These are phyloP conservation scores for Gymnosoma rotundatum DNA, from an alignment of 2,888 invertebrate genomes.

Conservation along the genomic window DNA sequence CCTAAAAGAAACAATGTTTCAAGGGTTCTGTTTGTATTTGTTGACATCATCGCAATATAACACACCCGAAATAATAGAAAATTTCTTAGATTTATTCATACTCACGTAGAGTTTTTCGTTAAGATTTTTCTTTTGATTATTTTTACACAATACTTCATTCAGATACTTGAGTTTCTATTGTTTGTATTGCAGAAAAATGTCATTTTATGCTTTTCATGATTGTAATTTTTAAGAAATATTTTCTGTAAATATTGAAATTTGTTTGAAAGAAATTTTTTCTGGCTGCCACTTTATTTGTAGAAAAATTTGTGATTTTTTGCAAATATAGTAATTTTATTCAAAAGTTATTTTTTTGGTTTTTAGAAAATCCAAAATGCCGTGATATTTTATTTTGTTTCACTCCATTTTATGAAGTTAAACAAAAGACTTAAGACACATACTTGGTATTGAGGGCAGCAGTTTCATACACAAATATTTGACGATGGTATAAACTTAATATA, in stretches of 20 bases:
- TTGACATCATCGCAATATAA: background rate
- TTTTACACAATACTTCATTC: background rate
- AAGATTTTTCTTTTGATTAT: slow-evolving; percentile 16
- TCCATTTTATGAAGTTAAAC: background rate
- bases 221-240: background rate
- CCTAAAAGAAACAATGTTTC: background rate
- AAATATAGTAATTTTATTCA: background rate
- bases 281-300: background rate
- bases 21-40: background rate
- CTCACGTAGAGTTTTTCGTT: slow-evolving; percentile 31
- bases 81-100: slow-evolving; percentile 34
- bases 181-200: background rate
- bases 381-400: background rate
- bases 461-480: no score
- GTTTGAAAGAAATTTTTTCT: background rate
- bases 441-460: background rate
- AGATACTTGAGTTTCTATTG: slow-evolving; percentile 1
- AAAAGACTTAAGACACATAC: background rate
- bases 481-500: no score
- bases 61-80: background rate
- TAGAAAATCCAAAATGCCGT: background rate
- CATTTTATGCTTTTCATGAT: slow-evolving; percentile 15
- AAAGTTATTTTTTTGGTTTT: background rate
- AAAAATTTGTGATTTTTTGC: background rate
- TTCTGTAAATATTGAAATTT: background rate